These are phyloP conservation scores for Ageneiosus marmoratus DNA, from an alignment of 2,113 vertebrate genomes.

Conservation along the genomic window DNA sequence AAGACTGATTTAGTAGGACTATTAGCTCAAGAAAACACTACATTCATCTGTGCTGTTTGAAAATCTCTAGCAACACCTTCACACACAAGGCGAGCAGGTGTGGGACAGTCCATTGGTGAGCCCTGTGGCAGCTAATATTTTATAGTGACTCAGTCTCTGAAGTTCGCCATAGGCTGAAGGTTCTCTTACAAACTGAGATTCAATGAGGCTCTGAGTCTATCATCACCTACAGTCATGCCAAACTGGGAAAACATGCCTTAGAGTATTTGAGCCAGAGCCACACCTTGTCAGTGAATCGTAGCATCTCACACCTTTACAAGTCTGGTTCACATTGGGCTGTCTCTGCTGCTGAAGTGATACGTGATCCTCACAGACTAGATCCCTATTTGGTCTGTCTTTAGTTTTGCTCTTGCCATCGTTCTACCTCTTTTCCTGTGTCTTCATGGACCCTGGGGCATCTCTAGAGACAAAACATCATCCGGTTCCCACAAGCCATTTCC, in stretches of 20 bases:
- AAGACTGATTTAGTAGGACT: neutral
- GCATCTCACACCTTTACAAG: slow-evolving; percentile 33
- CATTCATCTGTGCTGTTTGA: neutral
- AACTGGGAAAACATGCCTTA: slow-evolving; percentile 15
- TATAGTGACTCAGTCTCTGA: slow-evolving; percentile 26
- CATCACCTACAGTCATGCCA: slow-evolving; percentile 39
- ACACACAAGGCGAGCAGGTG: slow-evolving; percentile 34
- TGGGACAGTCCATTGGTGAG: neutral
- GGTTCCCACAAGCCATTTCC: slow-evolving; percentile 40
- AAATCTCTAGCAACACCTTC: slow-evolving; percentile 14
- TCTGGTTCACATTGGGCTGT: slow-evolving; percentile 37
- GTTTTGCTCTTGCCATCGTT: neutral
- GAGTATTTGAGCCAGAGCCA: slow-evolving; percentile 20
- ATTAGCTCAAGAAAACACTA: neutral
- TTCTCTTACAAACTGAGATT: slow-evolving; percentile 25
- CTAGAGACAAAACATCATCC: slow-evolving; percentile 23
- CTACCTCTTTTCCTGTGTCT: slow-evolving; percentile 39
- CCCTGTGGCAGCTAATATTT: slow-evolving; percentile 25
- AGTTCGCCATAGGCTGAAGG: slow-evolving; percentile 11
- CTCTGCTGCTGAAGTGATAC: slow-evolving; percentile 24
- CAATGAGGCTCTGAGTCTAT: slow-evolving; percentile 36
- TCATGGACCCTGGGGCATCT: neutral
- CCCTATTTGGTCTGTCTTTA: slow-evolving; percentile 14
- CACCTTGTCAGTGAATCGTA: slow-evolving; percentile 30
- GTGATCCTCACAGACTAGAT: slow-evolving; percentile 35